Evolutionary conservation across 2,888 invertebrate species (phyloP).

Genomic region (Nephrotoma guestfalica): DNA sequence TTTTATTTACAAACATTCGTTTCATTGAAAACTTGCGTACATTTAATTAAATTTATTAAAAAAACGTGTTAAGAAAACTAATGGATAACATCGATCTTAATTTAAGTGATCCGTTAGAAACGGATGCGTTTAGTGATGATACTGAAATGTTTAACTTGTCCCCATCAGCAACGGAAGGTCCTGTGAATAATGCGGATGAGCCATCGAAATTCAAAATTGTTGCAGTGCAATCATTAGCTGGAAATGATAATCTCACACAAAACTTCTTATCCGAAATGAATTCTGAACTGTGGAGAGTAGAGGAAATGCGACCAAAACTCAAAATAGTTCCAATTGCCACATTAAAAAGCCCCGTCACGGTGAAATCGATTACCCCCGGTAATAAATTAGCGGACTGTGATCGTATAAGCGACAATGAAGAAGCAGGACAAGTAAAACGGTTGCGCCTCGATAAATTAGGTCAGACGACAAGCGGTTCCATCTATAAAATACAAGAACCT

Average conservation of each 20-base stretch:
- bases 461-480: background rate
- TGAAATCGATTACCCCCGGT: background rate
- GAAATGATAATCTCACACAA: background rate
- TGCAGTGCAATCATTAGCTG: background rate
- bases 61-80: no score
- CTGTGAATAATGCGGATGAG: no score
- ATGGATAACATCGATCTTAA: background rate
- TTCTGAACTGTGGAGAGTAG: background rate
- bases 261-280: background rate
- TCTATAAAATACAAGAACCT: background rate
- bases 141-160: background rate
- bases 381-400: background rate
- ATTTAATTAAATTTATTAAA: no score
- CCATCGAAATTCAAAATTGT: background rate
- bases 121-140: background rate
- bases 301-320: background rate
- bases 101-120: background rate
- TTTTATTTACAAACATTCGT: background rate
- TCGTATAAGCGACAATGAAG: background rate
- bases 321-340: background rate
- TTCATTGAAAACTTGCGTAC: background rate
- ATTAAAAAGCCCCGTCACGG: background rate
- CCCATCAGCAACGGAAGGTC: background rate
- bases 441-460: background rate
- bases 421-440: background rate